Evolutionary conservation across 2,113 vertebrate species (phyloP), one percentile per base, ranked within the genome.

Genomic region (Corythoichthys intestinalis): DNA sequence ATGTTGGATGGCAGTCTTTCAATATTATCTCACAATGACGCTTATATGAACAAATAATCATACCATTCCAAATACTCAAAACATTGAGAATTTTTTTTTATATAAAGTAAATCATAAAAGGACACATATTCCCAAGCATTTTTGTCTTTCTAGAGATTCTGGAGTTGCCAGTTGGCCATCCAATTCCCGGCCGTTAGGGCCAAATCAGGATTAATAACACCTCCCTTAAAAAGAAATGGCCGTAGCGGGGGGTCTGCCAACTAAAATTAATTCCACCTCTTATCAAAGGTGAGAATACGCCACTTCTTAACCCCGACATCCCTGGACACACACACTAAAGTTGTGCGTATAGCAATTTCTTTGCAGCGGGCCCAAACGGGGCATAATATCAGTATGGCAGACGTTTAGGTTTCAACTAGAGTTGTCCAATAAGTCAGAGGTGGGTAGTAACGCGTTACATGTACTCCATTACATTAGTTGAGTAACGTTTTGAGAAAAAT

Each of bases 121-220:
- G 84, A 80, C 82, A 49, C 77, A 72, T 69, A 71, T 78, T 86
- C 72, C 82, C 79, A 66, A 61, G 67, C 66, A 69, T 50, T 78
- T 86, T 87, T 87, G 82, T 88, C 80, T 88, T 91, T 89, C 83
- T 86, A 80, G 82, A 79, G 79, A 88, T 78, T 83, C 78, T 78
- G 70, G 69, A 78, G 77, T 88, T 81, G 88, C 83, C 86, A 87
- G 84, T 89, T 72, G 87, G 84, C 85, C 79, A 83, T 82, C 90
- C 88, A 87, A 87, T 92, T 85, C 86, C 84, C 79, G 87, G 83
- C 85, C 73, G 87, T 91, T 91, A 90, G 74, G 77, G 89, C 85
- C 89, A 91, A 93, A 93, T 92, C 89, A 91, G 89, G 89, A 92
- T 7, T 92, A 92, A 92, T 91, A 90, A 92, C 91, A 92, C 88